phyloP scores from a whole-genome alignment of 1,140 invertebrate genomes.

The Bombus ignitus region DNA sequence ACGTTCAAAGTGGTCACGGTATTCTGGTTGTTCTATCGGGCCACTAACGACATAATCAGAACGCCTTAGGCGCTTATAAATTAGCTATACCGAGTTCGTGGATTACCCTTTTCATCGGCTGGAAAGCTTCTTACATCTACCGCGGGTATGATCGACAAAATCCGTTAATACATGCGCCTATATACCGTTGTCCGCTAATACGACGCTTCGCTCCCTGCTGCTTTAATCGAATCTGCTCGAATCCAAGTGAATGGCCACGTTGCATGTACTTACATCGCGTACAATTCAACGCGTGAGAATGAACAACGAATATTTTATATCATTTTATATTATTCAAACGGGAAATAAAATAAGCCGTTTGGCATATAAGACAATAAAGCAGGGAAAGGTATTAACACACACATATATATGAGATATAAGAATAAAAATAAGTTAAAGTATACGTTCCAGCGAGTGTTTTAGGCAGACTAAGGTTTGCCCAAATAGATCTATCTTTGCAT shows the following conservation, averaged over 20 bases:
- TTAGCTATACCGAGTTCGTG: constrained; percentile 41
- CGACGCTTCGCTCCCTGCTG: not conserved
- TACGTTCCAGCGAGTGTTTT: no score
- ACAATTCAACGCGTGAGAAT: not conserved
- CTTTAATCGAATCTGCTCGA: not conserved
- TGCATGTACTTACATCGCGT: not conserved
- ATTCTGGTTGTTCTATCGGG: constrained; percentile 27
- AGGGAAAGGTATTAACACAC: no score
- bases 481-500: no score
- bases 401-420: no score
- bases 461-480: no score
- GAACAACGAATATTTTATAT: not conserved
- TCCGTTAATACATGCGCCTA: not conserved
- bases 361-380: no score
- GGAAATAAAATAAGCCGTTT: no score
- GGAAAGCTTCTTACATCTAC: not conserved
- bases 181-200: not conserved
- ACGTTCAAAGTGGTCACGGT: constrained; percentile 38
- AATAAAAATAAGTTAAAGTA: no score
- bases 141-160: not conserved
- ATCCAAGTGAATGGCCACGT: not conserved
- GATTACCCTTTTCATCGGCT: constrained; percentile 18
- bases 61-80: constrained; percentile 52
- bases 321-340: no score
- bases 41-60: constrained; percentile 57